Conservation (phyloP, 2,113 vertebrate species). For the Forbesichthys agassizii region DNA sequence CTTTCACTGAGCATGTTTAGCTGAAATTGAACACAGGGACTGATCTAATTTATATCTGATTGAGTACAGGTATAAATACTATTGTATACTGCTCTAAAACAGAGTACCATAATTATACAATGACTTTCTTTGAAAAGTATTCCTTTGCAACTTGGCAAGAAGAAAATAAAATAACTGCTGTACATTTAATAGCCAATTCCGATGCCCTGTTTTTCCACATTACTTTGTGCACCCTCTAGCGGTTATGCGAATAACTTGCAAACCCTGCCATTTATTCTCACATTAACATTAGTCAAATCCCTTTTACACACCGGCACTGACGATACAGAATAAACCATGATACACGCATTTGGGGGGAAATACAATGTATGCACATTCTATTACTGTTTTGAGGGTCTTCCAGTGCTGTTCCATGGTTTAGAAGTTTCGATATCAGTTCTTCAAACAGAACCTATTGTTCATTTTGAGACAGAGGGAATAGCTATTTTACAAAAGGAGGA, state of each 20-base stretch:
- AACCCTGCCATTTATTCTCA: no score
- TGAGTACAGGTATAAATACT: background rate
- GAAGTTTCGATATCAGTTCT: constrained; percentile 40
- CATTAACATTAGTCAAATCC: no score
- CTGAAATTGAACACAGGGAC: constrained; percentile 76
- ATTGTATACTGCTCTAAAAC: background rate
- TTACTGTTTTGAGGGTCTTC: background rate
- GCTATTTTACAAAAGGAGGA: constrained; percentile 32
- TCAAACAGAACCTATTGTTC: constrained; percentile 32
- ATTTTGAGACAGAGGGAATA: constrained; percentile 21
- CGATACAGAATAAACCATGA: no score
- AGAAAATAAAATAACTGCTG: background rate
- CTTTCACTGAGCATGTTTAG: constrained; percentile 70
- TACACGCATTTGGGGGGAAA: no score
- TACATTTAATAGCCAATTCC: no score
- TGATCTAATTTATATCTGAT: constrained; percentile 49
- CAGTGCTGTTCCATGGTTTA: constrained; percentile 41
- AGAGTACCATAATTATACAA: constrained; percentile 43
- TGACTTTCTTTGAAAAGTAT: constrained; percentile 51
- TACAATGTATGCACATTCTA: no score
- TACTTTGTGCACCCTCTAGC: no score
- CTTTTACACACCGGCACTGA: no score
- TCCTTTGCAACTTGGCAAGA: constrained; percentile 36
- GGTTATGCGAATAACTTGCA: no score
- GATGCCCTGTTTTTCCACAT: no score